Evolutionary conservation across 2,113 vertebrate species (phyloP), one percentile per base, ranked within the genome.

Genomic region (Lamprotornis superbus): DNA sequence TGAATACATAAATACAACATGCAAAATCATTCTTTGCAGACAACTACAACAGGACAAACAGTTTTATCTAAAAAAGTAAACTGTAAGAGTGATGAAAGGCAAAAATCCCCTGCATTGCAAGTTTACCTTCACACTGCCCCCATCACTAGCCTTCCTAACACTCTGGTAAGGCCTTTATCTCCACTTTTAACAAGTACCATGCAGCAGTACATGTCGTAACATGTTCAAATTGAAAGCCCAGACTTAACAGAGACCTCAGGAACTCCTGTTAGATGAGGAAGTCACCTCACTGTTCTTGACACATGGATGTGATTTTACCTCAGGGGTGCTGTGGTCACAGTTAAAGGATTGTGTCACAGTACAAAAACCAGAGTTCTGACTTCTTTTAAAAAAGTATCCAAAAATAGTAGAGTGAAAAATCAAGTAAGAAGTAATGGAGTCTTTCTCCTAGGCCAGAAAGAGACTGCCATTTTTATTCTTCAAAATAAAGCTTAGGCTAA

Each of bases 391-490:
- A 53, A 65, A 64, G 44, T 71, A 65, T 74, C 88, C 47, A 83
- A 94, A 86, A 87, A 82, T 33, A 95, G 81, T 23, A 1, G 1
- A 93, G 35, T 5, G 4, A 69, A 91, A 93, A 84, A 89, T 56
- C 52, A 90, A 90, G 49, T 40, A 28, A 83, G n/a, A 81, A 83
- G 88, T 67, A 83, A 90, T 11, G 22, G 30, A 35, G 22, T 70
- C 59, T 83, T 93, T 92, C 86, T 93, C 35, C 79, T 75, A 50
- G 68, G 64, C 76, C 79, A 90, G 50, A 83, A 1, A 78, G 33
- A 63, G 42, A 68, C 18, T 47, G 52, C 89, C 91, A 95, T 89
- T 94, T 96, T 83, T 81, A 75, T 67, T 92, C 94, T 89, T 96
- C 60, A 81, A 70, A 94, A 90, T 90, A 89, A 81, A 94, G 64